These are phyloP conservation scores for Melozone crissalis DNA, from an alignment of 2,113 vertebrate genomes.

Conservation along the genomic window DNA sequence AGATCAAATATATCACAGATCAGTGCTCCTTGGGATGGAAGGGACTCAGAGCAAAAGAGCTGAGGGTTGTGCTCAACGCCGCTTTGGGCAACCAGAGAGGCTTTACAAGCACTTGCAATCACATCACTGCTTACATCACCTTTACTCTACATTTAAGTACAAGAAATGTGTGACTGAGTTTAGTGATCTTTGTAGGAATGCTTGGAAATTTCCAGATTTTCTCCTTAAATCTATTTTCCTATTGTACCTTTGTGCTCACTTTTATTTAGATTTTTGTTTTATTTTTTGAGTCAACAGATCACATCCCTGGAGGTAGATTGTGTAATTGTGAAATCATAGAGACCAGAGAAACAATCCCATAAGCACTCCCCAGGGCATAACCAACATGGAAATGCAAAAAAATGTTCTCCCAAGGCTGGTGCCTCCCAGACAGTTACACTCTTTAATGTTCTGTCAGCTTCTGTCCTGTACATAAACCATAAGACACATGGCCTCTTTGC, in stretches of 20 bases:
- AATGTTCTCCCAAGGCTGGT: background rate
- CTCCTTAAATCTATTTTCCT: background rate
- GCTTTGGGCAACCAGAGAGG: background rate
- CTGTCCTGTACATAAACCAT: constrained; percentile 42
- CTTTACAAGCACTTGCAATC: background rate
- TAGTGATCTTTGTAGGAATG: background rate
- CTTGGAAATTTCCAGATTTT: background rate
- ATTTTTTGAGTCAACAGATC: constrained; percentile 3
- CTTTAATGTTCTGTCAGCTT: constrained; percentile 13
- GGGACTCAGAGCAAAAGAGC: background rate
- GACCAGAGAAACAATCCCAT: constrained; percentile 22
- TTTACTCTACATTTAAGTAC: background rate
- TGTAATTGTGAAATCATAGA: constrained; percentile 41
- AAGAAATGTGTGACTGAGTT: background rate
- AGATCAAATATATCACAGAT: background rate
- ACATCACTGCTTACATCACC: background rate
- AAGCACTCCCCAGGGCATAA: background rate
- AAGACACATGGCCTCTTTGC: constrained; percentile 13
- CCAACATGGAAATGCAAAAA: constrained; percentile 23
- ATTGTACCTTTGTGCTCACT: background rate
- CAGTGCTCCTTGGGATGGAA: background rate
- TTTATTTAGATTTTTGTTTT: constrained; percentile 12
- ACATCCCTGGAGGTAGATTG: background rate
- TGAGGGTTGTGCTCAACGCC: background rate
- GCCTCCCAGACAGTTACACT: background rate